Base-by-base conservation (phyloP, 35 echinoderm and acorn worm genomes). In the Amphiura filiformis region DNA sequence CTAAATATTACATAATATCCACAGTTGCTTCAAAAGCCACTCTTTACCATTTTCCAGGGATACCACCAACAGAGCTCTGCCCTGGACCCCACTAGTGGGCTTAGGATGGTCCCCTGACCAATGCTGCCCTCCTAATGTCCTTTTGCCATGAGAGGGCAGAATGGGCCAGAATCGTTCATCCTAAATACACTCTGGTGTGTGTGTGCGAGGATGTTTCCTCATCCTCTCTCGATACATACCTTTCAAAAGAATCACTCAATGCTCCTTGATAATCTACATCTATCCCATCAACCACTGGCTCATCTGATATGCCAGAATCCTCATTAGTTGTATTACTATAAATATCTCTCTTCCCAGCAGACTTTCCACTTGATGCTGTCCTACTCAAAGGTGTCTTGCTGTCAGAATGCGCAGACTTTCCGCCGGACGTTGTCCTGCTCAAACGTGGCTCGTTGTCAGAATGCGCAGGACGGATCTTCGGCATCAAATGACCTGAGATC, bases 301-400 rank as follows among this genome's bases (percentile, higher is more conserved):
- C 94, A 12, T 70, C 61, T 26, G 87, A 91, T 65, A 97, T 90
- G 0, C 94, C 94, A 84, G 94, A 97, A 44, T 97, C 94, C 64
- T 93, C 88, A 70, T 97, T 97, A 17, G 94, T 93, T 65, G 82
- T 75, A 42, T 93, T 97, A 37, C 87, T 93, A 79, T 90, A 93
- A 0, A 88, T 90, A 49, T 91, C 94, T 4, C 37, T 65, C 0
- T 70, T 70, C 36, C 91, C 79, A 37, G 87, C 88, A 31, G 80
- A 37, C 39, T 97, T 97, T 18, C 84, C 88, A 20, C 78, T 49
- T 28, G 78, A 28, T 31, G 82, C 75, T 0, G 36, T 41, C 75
- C 75, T 84, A 33, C 82, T 64, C n/a, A 77, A 52, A 18, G 34
- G 32, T 13, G 49, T 61, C 34, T 87, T 42, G 26, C 44, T 42